Evolutionary conservation across 2,888 invertebrate species (phyloP).

Genomic region (Coenonympha glycerion): DNA sequence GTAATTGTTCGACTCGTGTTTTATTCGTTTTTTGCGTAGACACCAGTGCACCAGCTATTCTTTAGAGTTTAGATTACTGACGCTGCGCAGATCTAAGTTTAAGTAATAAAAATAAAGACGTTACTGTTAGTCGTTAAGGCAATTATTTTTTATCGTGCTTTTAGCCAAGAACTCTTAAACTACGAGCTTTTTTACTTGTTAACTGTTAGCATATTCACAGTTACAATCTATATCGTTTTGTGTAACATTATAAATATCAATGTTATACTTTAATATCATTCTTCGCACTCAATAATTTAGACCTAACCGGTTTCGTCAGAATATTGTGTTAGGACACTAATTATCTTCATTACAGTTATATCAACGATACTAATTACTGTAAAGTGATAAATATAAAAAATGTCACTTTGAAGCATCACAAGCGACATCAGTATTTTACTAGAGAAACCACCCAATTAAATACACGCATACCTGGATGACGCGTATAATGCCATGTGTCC

Average conservation of each 20-base stretch:
- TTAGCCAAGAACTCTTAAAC: no score
- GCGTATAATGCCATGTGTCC: conserved; percentile 22
- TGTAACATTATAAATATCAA: no score
- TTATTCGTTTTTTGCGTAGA: background rate
- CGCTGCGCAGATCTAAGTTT: no score
- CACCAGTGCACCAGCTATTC: background rate
- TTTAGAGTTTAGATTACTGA: no score
- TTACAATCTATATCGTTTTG: no score
- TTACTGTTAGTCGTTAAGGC: no score
- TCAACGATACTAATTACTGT: background rate
- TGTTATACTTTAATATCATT: no score
- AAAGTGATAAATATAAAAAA: conserved; percentile 3
- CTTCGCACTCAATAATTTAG: no score
- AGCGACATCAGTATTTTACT: conserved; percentile 6
- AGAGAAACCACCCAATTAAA: conserved; percentile 24
- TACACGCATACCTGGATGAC: conserved; percentile 20
- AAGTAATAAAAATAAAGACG: no score
- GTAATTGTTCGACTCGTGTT: background rate
- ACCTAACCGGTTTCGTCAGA: background rate
- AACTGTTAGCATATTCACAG: no score
- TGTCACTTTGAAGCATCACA: conserved; percentile 1
- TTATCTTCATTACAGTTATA: background rate
- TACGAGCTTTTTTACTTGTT: no score
- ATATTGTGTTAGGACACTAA: background rate
- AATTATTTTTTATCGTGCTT: no score